Percentiles rank a stretch among this genome's conserved stretches.
Conservation (phyloP, 2,888 invertebrate species). For the Arctia plantaginis region DNA sequence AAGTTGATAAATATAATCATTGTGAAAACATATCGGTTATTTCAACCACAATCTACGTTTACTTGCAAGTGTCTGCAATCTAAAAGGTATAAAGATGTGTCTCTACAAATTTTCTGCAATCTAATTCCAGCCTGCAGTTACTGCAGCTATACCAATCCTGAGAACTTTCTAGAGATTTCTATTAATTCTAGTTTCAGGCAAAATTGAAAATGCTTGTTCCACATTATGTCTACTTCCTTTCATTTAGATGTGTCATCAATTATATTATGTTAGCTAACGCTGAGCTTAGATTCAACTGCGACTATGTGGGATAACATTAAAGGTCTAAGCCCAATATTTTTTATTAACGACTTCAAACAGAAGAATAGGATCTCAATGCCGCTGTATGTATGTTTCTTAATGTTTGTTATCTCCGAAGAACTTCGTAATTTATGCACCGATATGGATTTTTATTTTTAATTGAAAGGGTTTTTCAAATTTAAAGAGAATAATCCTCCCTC, state of each 20-base stretch:
- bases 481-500: neutral
- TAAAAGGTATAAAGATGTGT: too few relatives aligned
- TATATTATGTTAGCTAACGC: neutral
- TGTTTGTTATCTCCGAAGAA: too few relatives aligned
- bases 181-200: neutral
- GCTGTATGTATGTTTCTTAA: too few relatives aligned
- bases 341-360: too few relatives aligned
- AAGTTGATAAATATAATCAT: too few relatives aligned
- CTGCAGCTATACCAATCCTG: neutral
- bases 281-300: neutral
- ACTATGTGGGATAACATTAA: neutral
- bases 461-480: neutral
- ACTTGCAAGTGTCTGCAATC: too few relatives aligned
- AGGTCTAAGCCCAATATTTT: neutral
- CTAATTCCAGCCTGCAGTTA: neutral
- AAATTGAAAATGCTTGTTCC: slow-evolving; percentile 1
- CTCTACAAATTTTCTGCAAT: neutral
- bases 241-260: neutral
- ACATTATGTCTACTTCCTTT: neutral
- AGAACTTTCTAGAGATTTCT: neutral
- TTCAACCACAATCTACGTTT: too few relatives aligned
- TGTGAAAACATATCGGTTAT: too few relatives aligned
- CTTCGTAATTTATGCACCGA: too few relatives aligned
- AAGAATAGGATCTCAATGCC: too few relatives aligned
- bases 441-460: too few relatives aligned